A percentile compares a stretch with the other conserved stretches of the same genome.
Evolutionary conservation across 1,140 invertebrate genomes (phyloP).

Genomic region (Pogonognathellus flavescens): DNA sequence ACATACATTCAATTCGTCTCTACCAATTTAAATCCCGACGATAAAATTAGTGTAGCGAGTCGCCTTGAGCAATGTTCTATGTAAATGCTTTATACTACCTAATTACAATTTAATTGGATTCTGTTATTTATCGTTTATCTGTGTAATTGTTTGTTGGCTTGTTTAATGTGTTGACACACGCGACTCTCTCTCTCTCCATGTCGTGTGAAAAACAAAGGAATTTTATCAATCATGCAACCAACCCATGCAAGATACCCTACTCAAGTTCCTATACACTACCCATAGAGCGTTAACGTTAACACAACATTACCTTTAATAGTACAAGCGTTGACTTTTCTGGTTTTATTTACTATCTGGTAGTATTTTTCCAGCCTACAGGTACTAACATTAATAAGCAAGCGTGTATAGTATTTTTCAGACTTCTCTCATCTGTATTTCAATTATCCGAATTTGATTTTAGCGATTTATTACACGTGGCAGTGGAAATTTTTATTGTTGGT

Average conservation of each 20-base stretch:
- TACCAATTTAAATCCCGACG: constrained; percentile 17
- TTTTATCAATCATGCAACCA: constrained; percentile 18
- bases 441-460: neutral
- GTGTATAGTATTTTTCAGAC: neutral
- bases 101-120: constrained; percentile 48
- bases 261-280: neutral
- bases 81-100: constrained; percentile 17
- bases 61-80: neutral
- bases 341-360: too few species aligned
- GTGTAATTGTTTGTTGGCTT: constrained; percentile 32
- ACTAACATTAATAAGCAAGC: too few species aligned
- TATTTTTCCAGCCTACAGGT: too few species aligned
- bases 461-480: neutral
- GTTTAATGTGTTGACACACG: constrained; percentile 43
- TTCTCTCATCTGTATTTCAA: neutral
- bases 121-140: constrained; percentile 44
- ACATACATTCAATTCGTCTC: constrained; percentile 6
- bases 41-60: constrained; percentile 29
- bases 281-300: too few species aligned
- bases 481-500: constrained; percentile 9
- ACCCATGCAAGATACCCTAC: neutral
- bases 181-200: neutral
- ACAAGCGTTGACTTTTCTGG: too few species aligned
- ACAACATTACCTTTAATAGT: too few species aligned
- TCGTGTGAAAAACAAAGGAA: constrained; percentile 5